Evolutionary conservation across 1,140 invertebrate species (phyloP), one percentile per base, ranked within the genome.

Genomic region (Manduca sexta): DNA sequence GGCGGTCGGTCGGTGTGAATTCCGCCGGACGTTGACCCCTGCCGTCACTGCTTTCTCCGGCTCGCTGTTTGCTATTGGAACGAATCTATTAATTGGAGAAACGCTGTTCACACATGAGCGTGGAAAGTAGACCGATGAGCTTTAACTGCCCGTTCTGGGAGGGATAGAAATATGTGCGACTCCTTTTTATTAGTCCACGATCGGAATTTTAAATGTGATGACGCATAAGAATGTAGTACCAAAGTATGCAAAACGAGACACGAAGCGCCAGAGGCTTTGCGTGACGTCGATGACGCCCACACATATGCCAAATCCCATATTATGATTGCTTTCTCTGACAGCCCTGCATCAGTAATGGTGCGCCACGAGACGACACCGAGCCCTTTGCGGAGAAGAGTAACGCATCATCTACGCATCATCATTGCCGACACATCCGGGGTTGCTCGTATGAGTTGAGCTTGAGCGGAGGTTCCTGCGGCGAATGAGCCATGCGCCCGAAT

Each of bases 61-160:
- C 70, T 68, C 67, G 69, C 74, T 81, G 66, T 80, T 80, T 83
- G 70, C 81, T 80, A 85, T 83, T 82, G 81, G 79, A 85, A 85
- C 81, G 77, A 85, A 83, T 85, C 79, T 83, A 85, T 83, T 85
- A 83, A 85, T 83, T 85, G 79, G 76, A 82, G 81, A 83, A 85
- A 83, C 79, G 82, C 69, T 72, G 74, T 83, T 82, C 78, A 83
- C 79, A 83, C 74, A 82, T 83, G 73, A 78, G 70, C 69, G 73
- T 77, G 76, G 78, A 83, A 84, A 83, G 81, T 77, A 74, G 74
- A 75, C 71, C 59, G 64, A 64, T 64, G 64, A 74, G 69, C 68
- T 73, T 70, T 62, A 56, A 50, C 48, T 45, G 39, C 38, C 42
- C 43, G 53, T 60, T n/a, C n/a, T n/a, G 42, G 49, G 45, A 42